Evolutionary conservation across 2,113 vertebrate species (phyloP).

Genomic region (Percina caprodes): DNA sequence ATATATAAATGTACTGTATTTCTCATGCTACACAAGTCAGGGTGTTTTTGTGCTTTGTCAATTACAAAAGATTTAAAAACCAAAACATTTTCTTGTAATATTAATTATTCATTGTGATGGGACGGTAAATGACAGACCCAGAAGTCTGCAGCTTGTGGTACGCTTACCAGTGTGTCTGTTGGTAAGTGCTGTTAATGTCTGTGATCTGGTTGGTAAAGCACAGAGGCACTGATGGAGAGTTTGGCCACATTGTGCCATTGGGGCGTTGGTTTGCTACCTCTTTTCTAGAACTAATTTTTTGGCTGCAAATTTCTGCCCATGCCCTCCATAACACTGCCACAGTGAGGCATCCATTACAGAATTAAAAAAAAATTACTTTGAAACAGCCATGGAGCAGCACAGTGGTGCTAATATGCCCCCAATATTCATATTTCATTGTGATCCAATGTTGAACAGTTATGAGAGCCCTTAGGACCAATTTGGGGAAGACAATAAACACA

Average conservation of each 20-base stretch:
- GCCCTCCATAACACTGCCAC: not conserved
- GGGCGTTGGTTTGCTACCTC: conserved; percentile 65
- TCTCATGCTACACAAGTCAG: conserved; percentile 69
- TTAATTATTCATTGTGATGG: conserved; percentile 13
- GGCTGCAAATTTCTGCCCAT: conserved; percentile 10
- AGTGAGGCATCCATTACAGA: not conserved
- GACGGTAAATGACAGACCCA: not conserved
- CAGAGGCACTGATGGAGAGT: conserved; percentile 22
- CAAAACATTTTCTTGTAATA: conserved; percentile 54
- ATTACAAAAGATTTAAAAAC: conserved; percentile 43
- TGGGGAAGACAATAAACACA: conserved; percentile 67
- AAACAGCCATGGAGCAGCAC: not conserved
- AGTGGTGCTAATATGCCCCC: not conserved
- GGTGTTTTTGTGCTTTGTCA: conserved; percentile 63
- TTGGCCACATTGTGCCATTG: conserved; percentile 31
- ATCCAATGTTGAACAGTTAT: conserved; percentile 46
- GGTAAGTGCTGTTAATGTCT: conserved; percentile 15
- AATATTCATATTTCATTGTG: conserved; percentile 59
- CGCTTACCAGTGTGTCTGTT: not conserved
- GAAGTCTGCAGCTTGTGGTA: not conserved
- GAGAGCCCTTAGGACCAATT: conserved; percentile 64
- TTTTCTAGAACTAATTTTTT: conserved; percentile 53
- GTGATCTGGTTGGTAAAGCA: conserved; percentile 19
- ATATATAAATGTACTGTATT: conserved; percentile 75
- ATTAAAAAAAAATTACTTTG: not conserved